phyloP scores from a whole-genome alignment of 1,140 invertebrate species.

The Pseudobourletiella spinata region DNA sequence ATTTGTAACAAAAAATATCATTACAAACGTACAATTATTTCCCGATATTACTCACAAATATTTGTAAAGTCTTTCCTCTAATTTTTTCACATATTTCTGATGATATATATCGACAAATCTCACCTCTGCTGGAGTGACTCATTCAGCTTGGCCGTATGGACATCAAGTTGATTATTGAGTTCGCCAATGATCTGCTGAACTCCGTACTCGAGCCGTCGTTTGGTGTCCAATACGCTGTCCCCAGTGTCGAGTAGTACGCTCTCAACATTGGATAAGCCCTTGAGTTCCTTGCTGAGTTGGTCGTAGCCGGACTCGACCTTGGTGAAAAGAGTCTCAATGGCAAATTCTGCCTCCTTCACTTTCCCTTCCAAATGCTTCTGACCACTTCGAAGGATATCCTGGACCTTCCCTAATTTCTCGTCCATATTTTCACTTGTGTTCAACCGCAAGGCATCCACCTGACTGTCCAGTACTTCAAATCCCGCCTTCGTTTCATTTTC shows the following conservation, averaged over 20 bases:
- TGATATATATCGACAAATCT: slow-evolving; percentile 37
- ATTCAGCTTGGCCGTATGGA: slow-evolving; percentile 57
- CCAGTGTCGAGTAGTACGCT: slow-evolving; percentile 70
- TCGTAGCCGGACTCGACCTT: slow-evolving; percentile 51
- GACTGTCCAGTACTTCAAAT: slow-evolving; percentile 16
- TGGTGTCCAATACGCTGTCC: slow-evolving; percentile 73
- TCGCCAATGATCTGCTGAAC: slow-evolving; percentile 76
- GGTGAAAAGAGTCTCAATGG: slow-evolving; percentile 47
- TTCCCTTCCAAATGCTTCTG: slow-evolving; percentile 29
- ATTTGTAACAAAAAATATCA: neutral
- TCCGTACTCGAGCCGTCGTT: slow-evolving; percentile 71
- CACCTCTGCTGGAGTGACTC: slow-evolving; percentile 53
- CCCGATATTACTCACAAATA: too few species aligned
- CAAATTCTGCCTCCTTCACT: slow-evolving; percentile 46
- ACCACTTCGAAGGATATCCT: slow-evolving; percentile 25
- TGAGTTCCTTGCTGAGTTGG: slow-evolving; percentile 48
- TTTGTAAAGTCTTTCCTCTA: too few species aligned
- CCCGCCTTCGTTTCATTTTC: slow-evolving; percentile 24
- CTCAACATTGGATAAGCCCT: slow-evolving; percentile 60
- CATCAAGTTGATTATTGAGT: slow-evolving; percentile 58
- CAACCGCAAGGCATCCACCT: slow-evolving; percentile 14
- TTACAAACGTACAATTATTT: neutral
- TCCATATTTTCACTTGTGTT: slow-evolving; percentile 18
- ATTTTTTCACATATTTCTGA: neutral
- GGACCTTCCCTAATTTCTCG: slow-evolving; percentile 15